Evolutionary conservation across 2,888 invertebrate species (phyloP).

Genomic region (Vanessa cardui): DNA sequence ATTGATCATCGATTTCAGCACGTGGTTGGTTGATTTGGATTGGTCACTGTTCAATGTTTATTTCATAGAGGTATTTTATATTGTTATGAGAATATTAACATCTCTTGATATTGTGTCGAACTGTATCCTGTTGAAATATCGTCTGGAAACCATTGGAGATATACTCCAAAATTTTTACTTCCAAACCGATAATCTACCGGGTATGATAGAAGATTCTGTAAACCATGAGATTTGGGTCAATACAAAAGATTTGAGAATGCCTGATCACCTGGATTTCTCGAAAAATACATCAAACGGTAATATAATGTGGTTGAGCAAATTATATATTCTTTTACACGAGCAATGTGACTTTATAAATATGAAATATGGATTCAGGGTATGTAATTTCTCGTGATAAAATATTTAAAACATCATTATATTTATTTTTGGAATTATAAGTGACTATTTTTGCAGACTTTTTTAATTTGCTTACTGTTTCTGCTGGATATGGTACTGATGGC

Average conservation of each 20-base stretch:
- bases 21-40: slow-evolving; percentile 21
- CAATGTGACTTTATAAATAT: slow-evolving; percentile 41
- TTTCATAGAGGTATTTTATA: slow-evolving; percentile 31
- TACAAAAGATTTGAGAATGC: neutral
- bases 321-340: slow-evolving; percentile 38
- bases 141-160: slow-evolving; percentile 36
- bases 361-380: slow-evolving; percentile 40
- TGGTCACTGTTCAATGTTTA: slow-evolving; percentile 22
- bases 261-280: slow-evolving; percentile 23
- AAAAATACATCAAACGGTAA: slow-evolving; percentile 27
- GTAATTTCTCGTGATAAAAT: slow-evolving; percentile 26
- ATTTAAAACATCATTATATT: too few relatives aligned
- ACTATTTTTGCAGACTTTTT: slow-evolving; percentile 35
- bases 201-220: slow-evolving; percentile 17
- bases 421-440: neutral
- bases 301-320: slow-evolving; percentile 34
- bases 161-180: slow-evolving; percentile 33
- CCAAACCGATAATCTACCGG: slow-evolving; percentile 13
- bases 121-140: slow-evolving; percentile 35
- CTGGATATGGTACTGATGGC: slow-evolving; percentile 36
- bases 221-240: slow-evolving; percentile 7
- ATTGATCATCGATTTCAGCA: slow-evolving; percentile 20
- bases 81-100: slow-evolving; percentile 27
- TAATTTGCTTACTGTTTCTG: slow-evolving; percentile 27
- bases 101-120: slow-evolving; percentile 38